A percentile compares a stretch with the other conserved stretches of the same genome.
Evolutionary conservation across 2,888 invertebrate genomes (phyloP).

Genomic region (Lacanobia oleracea): DNA sequence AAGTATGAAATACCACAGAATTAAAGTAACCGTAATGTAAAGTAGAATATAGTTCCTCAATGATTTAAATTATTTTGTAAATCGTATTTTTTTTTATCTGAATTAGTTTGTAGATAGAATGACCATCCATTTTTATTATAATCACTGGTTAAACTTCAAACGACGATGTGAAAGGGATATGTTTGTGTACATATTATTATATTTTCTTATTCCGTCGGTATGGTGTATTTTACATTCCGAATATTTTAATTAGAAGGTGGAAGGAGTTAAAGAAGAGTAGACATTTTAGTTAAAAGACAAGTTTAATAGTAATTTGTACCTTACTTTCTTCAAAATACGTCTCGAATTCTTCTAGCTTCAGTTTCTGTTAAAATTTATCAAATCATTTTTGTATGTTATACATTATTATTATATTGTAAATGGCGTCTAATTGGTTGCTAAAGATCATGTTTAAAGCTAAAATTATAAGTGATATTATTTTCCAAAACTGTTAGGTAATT

Average conservation of each 20-base stretch:
- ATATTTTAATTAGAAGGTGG: constrained; percentile 42
- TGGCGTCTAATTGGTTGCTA: constrained; percentile 40
- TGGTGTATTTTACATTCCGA: constrained; percentile 61
- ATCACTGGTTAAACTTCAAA: constrained; percentile 26
- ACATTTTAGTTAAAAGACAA: constrained; percentile 49
- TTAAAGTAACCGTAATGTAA: constrained; percentile 19
- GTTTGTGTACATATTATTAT: constrained; percentile 49
- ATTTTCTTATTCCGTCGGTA: constrained; percentile 41
- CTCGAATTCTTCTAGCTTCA: constrained; percentile 17
- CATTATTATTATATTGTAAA: neutral
- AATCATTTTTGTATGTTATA: constrained; percentile 4
- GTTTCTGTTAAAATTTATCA: neutral
- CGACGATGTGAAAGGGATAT: constrained; percentile 41
- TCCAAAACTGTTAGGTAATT: constrained; percentile 5
- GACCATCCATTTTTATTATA: constrained; percentile 16
- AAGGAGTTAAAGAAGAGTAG: constrained; percentile 30
- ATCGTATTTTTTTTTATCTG: constrained; percentile 34
- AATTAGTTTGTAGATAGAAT: constrained; percentile 52
- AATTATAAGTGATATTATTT: constrained; percentile 27
- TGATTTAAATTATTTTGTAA: constrained; percentile 57
- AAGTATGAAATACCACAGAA: constrained; percentile 12
- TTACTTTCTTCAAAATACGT: constrained; percentile 22
- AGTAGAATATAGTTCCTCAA: neutral
- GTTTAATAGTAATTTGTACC: constrained; percentile 28
- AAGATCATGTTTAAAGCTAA: constrained; percentile 7